These are phyloP conservation scores for Rhopalosiphum padi DNA, from an alignment of 1,140 invertebrate species.

Conservation along the genomic window DNA sequence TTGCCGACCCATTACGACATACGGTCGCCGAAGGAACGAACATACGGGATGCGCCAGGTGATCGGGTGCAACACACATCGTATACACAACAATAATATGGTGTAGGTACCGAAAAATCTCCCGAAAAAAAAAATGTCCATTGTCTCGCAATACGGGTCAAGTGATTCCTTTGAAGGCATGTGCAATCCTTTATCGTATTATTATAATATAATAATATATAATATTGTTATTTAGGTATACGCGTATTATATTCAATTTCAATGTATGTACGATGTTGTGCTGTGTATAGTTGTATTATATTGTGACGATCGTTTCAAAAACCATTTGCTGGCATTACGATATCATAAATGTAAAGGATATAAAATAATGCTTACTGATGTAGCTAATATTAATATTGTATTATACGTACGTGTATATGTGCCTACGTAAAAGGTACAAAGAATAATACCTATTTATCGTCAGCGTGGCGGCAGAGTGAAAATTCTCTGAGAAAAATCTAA, in stretches of 20 bases:
- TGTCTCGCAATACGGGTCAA: not conserved
- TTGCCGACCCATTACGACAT: not conserved
- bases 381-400: not conserved
- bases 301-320: not conserved
- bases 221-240: not conserved
- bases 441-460: not conserved
- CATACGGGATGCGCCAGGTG: slow-evolving; percentile 16
- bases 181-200: not conserved
- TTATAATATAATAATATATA: not conserved
- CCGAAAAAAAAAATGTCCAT: not conserved
- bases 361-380: not conserved
- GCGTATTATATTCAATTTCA: not conserved
- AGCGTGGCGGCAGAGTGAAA: not conserved
- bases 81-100: not conserved
- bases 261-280: not conserved
- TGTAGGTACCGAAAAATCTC: not conserved
- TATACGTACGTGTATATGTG: not conserved
- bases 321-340: not conserved
- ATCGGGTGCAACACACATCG: not conserved
- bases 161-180: not conserved
- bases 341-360: too few species aligned
- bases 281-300: not conserved
- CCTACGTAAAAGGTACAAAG: not conserved
- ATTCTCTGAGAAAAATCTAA: not conserved
- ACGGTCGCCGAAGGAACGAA: not conserved